These are phyloP conservation scores for Python bivittatus DNA, from an alignment of 2,113 vertebrate species.

Conservation along the genomic window DNA sequence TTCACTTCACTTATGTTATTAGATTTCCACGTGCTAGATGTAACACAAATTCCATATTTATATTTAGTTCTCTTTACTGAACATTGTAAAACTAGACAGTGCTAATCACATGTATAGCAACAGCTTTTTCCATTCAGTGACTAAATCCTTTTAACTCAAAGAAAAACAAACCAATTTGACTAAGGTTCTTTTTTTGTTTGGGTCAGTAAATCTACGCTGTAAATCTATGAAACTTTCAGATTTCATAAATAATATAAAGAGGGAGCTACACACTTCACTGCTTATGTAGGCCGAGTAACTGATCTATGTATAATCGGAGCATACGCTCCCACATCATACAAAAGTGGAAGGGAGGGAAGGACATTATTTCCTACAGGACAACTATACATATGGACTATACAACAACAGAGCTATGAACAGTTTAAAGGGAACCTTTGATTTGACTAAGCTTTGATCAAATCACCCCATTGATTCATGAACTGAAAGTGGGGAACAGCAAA, in stretches of 20 bases:
- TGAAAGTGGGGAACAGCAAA: not conserved
- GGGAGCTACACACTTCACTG: conserved; percentile 19
- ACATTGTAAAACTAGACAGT: not conserved
- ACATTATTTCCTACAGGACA: not conserved
- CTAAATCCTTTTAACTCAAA: not conserved
- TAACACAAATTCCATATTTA: not conserved
- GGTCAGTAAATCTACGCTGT: not conserved
- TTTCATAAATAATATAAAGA: conserved; percentile 30
- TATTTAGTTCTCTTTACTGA: not conserved
- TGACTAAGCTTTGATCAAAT: not conserved
- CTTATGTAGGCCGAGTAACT: conserved; percentile 19
- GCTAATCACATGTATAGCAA: not conserved
- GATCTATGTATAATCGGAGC: conserved; percentile 9
- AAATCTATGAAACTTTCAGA: conserved; percentile 16
- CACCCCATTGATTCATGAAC: not conserved
- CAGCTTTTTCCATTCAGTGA: not conserved
- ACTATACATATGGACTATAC: not conserved
- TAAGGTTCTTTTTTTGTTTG: not conserved
- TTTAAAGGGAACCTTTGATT: not conserved
- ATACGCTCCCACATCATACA: not conserved
- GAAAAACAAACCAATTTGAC: not conserved
- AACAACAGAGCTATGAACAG: not conserved
- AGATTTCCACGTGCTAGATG: not conserved
- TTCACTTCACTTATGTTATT: not conserved
- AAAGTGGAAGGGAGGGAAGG: not conserved